Base-by-base conservation (phyloP, 2,888 invertebrate genomes). In the Alviniconcha strummeri region DNA sequence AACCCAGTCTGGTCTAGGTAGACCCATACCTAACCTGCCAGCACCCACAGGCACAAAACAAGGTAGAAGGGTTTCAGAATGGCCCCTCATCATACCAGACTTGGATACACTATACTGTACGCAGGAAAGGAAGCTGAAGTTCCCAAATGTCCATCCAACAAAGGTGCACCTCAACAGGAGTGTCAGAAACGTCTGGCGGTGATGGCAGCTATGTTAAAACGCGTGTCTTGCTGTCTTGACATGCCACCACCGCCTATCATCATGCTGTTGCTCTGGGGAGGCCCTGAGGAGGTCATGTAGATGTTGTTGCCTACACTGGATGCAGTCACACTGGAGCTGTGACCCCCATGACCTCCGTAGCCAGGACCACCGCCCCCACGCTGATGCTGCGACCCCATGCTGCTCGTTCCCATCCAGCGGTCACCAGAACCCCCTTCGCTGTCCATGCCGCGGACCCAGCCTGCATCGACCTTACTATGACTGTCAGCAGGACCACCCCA, bases 241-340 rank as follows among this genome's bases (percentile, higher is more conserved):
- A 87, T 74, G 67, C 56, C 67, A 13, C 83, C 55, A 15, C 88
- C 87, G 87, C 86, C 82, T 87, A 88, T 83, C 88, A 88, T 80
- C 84, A 87, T 36, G 83, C 85, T 76, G 57, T 77, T 85, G 84
- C 55, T 87, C 84, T 82, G 88, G 54, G 80, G 75, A 69, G 71
- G 84, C 13, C 83, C 80, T n/a, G 57, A 56, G 56, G 75, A 81
- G 36, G 72, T 71, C 83, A 86, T 82, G 81, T 82, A 87, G 83
- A 86, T 84, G 56, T 69, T 82, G 64, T 64, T 74, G 8, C 78
- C 78, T 0, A 78, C 52, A 52, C 64, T 52, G 36, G 64, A 52
- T 4, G 64, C 5, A 0, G 57, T 52, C 36, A 78, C 7, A 5
- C 64, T 64, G 75, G 52, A 54, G 52, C 52, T 36, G 36, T 64